Conservation (phyloP, 2,797 vertebrate genomes). For the Esox lucius region DNA sequence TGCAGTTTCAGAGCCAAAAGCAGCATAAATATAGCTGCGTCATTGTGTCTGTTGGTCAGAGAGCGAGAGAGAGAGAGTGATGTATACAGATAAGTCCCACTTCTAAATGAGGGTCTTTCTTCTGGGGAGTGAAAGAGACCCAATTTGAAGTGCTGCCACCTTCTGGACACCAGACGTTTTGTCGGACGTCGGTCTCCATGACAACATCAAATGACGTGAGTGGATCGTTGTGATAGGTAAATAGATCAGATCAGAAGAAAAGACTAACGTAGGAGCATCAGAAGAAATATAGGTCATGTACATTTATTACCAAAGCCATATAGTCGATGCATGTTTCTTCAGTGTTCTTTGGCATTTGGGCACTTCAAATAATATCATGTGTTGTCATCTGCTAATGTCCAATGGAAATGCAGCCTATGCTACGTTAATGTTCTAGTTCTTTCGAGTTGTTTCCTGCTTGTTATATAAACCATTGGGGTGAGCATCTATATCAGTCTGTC, state of each 20-base stretch:
- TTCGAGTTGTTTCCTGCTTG: neutral
- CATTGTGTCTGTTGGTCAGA: constrained; percentile 60
- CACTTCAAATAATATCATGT: neutral
- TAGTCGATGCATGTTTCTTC: neutral
- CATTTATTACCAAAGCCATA: neutral
- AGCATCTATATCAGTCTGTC: neutral
- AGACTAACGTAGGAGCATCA: constrained; percentile 37
- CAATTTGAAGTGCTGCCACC: constrained; percentile 59
- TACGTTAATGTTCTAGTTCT: neutral
- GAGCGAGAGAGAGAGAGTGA: neutral
- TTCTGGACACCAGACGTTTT: constrained; percentile 46
- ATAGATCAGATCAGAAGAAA: constrained; percentile 47
- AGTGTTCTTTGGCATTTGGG: neutral
- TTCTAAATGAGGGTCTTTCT: no score
- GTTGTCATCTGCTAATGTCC: neutral
- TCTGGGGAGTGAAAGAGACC: neutral
- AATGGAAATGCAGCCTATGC: neutral
- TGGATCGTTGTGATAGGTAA: constrained; percentile 47
- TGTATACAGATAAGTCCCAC: no score
- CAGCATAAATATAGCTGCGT: constrained; percentile 68
- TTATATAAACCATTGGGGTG: neutral
- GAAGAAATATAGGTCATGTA: constrained; percentile 49
- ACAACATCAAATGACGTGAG: constrained; percentile 42
- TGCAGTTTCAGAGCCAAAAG: constrained; percentile 76
- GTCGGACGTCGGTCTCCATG: constrained; percentile 46